These are phyloP conservation scores for Argentina silus DNA, from an alignment of 2,797 vertebrate species.

Conservation along the genomic window DNA sequence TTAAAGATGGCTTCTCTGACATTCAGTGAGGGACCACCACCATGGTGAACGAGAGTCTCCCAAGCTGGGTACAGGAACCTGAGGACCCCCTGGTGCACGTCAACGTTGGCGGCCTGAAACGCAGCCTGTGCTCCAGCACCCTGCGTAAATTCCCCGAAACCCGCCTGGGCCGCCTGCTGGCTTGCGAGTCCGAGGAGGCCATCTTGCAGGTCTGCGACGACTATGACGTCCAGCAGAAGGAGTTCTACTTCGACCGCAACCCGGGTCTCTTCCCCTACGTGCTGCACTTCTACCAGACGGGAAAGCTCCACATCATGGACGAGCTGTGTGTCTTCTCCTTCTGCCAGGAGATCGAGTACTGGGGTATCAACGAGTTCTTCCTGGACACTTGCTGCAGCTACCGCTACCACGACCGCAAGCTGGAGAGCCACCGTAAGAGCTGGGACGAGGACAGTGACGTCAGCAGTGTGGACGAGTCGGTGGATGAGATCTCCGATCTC, in stretches of 20 bases:
- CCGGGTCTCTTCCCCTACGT: constrained; percentile 92
- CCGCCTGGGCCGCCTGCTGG: constrained; percentile 90
- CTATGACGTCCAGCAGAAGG: constrained; percentile 89
- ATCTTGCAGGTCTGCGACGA: constrained; percentile 95
- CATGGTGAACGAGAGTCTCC: constrained; percentile 85
- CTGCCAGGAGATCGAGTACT: constrained; percentile 97
- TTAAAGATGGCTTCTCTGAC: neutral
- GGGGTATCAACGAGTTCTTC: constrained; percentile 97
- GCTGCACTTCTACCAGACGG: constrained; percentile 95
- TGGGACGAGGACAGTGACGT: constrained; percentile 95
- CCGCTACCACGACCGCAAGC: constrained; percentile 92
- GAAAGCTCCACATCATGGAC: constrained; percentile 95
- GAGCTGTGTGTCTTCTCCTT: constrained; percentile 97
- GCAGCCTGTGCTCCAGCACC: constrained; percentile 86
- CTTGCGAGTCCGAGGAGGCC: constrained; percentile 90
- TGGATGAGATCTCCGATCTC: constrained; percentile 92
- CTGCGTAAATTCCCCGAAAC: constrained; percentile 93
- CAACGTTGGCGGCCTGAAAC: constrained; percentile 92
- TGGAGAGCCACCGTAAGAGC: constrained; percentile 85
- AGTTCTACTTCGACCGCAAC: constrained; percentile 97
- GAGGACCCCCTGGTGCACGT: constrained; percentile 83
- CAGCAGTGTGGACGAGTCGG: constrained; percentile 91
- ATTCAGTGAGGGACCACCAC: constrained; percentile 19
- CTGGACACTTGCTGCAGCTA: constrained; percentile 95
- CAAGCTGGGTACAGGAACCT: constrained; percentile 58